phyloP scores from a whole-genome alignment of 2,888 invertebrate species.

The Steinernema carpocapsae region DNA sequence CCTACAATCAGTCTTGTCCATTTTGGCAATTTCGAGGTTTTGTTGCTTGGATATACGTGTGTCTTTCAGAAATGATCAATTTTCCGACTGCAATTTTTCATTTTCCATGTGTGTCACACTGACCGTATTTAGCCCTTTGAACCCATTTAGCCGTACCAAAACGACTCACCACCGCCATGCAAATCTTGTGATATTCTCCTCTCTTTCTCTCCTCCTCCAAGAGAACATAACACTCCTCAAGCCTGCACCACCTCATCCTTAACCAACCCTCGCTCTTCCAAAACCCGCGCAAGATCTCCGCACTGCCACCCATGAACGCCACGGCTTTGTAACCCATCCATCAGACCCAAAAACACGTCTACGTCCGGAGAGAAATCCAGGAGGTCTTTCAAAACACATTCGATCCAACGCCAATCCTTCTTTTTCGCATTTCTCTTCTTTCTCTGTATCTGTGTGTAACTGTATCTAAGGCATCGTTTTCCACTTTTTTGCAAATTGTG shows the following conservation, averaged over 20 bases:
- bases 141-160: slow-evolving; percentile 3
- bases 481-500: too few relatives aligned
- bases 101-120: too few relatives aligned
- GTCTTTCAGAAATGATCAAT: slow-evolving; percentile 16
- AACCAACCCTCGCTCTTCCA: slow-evolving; percentile 19
- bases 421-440: neutral
- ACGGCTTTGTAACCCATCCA: neutral
- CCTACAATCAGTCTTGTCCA: too few relatives aligned
- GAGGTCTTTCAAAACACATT: slow-evolving; percentile 19
- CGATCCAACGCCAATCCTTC: neutral
- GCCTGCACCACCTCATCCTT: too few relatives aligned
- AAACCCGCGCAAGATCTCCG: slow-evolving; percentile 27
- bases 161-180: slow-evolving; percentile 6
- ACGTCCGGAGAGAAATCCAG: slow-evolving; percentile 12
- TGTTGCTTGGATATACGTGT: slow-evolving; percentile 32
- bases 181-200: slow-evolving; percentile 10
- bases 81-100: neutral
- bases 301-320: slow-evolving; percentile 21
- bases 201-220: slow-evolving; percentile 14
- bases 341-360: neutral
- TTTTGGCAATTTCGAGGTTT: slow-evolving; percentile 4
- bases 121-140: too few relatives aligned
- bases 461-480: neutral
- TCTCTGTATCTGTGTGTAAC: neutral
- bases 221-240: slow-evolving; percentile 14